phyloP scores from a whole-genome alignment of 2,888 invertebrate species.

The Scaptodrosophila latifasciaeformis region DNA sequence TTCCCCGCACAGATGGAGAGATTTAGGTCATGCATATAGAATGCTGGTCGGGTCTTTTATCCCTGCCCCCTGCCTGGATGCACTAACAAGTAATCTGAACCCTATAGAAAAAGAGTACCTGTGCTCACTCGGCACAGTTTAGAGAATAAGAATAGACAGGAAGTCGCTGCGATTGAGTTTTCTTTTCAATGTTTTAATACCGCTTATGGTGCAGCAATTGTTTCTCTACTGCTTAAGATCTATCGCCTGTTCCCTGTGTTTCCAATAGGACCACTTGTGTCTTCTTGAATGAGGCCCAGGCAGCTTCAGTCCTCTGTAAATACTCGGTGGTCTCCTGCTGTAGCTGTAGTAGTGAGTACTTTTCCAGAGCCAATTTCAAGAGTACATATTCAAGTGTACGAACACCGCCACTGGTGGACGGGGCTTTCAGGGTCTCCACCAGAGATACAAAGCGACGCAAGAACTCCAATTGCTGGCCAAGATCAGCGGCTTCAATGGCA shows the following conservation, averaged over 20 bases:
- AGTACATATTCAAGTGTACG: slow-evolving; percentile 53
- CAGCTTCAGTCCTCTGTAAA: slow-evolving; percentile 38
- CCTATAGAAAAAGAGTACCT: slow-evolving; percentile 42
- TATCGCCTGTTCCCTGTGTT: background rate
- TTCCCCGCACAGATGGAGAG: slow-evolving; percentile 26
- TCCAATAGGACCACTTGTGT: slow-evolving; percentile 44
- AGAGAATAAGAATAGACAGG: slow-evolving; percentile 40
- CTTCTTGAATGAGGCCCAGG: slow-evolving; percentile 45
- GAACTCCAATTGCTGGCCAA: slow-evolving; percentile 36
- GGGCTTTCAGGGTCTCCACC: slow-evolving; percentile 40
- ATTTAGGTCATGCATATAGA: slow-evolving; percentile 38
- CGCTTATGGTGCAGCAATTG: slow-evolving; percentile 27
- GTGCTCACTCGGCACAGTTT: slow-evolving; percentile 31
- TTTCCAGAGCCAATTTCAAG: slow-evolving; percentile 53
- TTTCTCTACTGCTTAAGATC: slow-evolving; percentile 8
- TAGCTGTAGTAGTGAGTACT: slow-evolving; percentile 37
- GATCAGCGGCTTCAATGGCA: slow-evolving; percentile 18
- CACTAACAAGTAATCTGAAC: background rate
- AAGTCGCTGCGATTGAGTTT: slow-evolving; percentile 38
- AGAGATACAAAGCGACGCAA: slow-evolving; percentile 46
- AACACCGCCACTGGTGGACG: slow-evolving; percentile 28
- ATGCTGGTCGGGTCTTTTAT: background rate
- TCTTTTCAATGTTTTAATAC: slow-evolving; percentile 26
- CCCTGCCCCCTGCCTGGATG: background rate
- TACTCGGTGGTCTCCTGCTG: slow-evolving; percentile 40